These are phyloP conservation scores for chimpanzee (Pan troglodytes) DNA, from an alignment of 2,113 vertebrate genomes.

Conservation along the genomic window DNA sequence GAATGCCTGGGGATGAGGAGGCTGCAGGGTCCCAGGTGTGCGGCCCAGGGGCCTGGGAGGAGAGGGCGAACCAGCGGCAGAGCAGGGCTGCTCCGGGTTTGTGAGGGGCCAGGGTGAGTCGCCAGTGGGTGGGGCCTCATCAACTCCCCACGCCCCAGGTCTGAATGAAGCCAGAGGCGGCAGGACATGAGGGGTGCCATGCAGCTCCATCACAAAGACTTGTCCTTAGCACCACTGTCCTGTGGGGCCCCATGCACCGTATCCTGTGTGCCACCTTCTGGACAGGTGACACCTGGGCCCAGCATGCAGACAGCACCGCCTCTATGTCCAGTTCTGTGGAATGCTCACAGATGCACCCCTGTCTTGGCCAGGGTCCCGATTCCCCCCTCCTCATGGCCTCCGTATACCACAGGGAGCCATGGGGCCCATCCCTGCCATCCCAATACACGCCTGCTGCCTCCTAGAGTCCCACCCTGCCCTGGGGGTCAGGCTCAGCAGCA, in stretches of 20 bases:
- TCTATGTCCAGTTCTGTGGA: background rate
- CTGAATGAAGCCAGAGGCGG: background rate
- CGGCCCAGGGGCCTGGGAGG: background rate
- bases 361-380: background rate
- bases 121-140: background rate
- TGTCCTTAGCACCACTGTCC: background rate
- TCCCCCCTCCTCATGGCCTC: background rate
- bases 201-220: background rate
- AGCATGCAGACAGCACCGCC: background rate
- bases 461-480: too few relatives aligned
- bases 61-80: background rate
- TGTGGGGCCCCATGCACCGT: background rate
- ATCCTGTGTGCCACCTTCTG: background rate
- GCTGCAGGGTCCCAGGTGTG: background rate
- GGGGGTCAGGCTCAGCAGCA: background rate
- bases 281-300: background rate
- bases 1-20: too few relatives aligned
- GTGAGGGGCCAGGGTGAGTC: background rate
- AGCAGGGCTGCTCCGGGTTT: background rate
- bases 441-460: background rate
- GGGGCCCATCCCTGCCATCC: background rate
- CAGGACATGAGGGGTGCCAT: fast-evolving
- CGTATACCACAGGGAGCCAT: background rate
- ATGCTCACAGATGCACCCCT: fast-evolving
- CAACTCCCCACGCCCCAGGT: background rate